Percentiles rank a stretch among this genome's conserved stretches.
phyloP scores from a whole-genome alignment of 2,113 vertebrate genomes.

The Suncus etruscus region DNA sequence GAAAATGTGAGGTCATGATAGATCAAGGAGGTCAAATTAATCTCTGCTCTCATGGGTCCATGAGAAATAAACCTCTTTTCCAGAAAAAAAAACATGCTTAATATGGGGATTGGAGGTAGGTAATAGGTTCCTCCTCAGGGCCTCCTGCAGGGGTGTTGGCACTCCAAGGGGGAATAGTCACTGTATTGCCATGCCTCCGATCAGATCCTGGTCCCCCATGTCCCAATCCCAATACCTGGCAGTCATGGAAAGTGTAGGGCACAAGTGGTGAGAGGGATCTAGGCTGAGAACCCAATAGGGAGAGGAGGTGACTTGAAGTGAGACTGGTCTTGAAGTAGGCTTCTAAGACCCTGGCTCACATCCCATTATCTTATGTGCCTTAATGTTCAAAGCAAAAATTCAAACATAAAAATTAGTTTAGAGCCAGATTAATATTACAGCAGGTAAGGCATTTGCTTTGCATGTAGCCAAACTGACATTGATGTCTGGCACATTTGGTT shows the following conservation, averaged over 20 bases:
- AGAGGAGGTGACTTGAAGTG: not conserved
- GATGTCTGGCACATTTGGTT: too few species aligned
- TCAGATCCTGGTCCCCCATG: not conserved
- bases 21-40: not conserved
- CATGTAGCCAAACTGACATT: too few species aligned
- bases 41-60: not conserved
- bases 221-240: not conserved
- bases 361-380: not conserved
- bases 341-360: not conserved
- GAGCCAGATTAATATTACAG: too few species aligned
- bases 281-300: not conserved
- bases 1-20: not conserved
- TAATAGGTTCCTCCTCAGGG: too few species aligned
- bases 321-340: not conserved
- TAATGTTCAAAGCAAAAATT: constrained; percentile 7
- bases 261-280: not conserved
- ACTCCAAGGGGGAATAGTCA: not conserved
- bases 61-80: not conserved
- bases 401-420: not conserved
- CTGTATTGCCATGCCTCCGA: not conserved
- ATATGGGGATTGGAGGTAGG: not conserved
- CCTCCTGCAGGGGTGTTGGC: not conserved
- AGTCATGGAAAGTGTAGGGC: not conserved
- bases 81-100: not conserved
- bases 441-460: too few species aligned